A percentile compares a stretch with the other conserved stretches of the same genome.
These are phyloP conservation scores for Plebejus anna DNA, from an alignment of 2,888 invertebrate genomes.

Conservation along the genomic window DNA sequence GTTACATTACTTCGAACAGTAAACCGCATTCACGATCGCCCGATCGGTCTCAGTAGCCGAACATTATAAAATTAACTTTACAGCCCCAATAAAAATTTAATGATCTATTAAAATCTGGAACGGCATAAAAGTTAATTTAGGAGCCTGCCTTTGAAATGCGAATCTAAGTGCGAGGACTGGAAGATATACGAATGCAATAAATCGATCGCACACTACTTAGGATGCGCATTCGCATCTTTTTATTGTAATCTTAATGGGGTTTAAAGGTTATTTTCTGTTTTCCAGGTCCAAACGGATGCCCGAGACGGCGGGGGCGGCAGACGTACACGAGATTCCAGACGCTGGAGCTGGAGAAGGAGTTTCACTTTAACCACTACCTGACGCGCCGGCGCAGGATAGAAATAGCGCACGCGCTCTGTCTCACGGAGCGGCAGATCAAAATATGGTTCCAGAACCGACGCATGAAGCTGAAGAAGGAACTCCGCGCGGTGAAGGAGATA, in stretches of 20 bases:
- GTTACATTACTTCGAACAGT: not conserved
- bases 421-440: constrained; percentile 97
- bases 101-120: constrained; percentile 76
- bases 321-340: constrained; percentile 99
- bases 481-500: constrained; percentile 96
- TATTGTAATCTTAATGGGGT: constrained; percentile 29
- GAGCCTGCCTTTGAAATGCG: constrained; percentile 60
- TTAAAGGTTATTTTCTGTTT: constrained; percentile 52
- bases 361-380: constrained; percentile 98
- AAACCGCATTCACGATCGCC: constrained; percentile 49
- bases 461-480: constrained; percentile 98
- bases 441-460: constrained; percentile 98
- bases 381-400: constrained; percentile 97
- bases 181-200: constrained; percentile 70
- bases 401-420: constrained; percentile 96
- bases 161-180: constrained; percentile 53
- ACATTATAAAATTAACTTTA: constrained; percentile 76
- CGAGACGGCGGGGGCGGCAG: constrained; percentile 95
- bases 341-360: constrained; percentile 98
- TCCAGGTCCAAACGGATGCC: constrained; percentile 97
- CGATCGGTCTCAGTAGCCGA: constrained; percentile 69
- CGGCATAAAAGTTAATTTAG: constrained; percentile 77
- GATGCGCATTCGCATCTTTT: constrained; percentile 34
- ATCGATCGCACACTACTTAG: constrained; percentile 51
- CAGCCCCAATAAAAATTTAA: constrained; percentile 73